Evolutionary conservation across 2,797 vertebrate genomes (phyloP).

Genomic region (Oreochromis grahami): DNA sequence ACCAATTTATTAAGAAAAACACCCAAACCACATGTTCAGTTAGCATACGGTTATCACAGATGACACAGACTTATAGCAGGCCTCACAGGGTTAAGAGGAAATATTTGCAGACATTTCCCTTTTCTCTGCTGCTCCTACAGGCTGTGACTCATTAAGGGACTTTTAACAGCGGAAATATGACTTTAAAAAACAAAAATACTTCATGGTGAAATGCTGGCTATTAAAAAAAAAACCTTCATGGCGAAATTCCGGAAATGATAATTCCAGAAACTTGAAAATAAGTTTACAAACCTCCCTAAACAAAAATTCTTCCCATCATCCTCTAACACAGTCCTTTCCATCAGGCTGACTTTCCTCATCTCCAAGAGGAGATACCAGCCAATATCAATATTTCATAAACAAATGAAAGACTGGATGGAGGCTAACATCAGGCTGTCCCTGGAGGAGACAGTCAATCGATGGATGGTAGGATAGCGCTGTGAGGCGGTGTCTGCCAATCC

Average conservation of each 20-base stretch:
- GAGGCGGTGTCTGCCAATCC: constrained; percentile 65
- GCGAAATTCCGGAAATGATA: not conserved
- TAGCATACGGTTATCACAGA: not conserved
- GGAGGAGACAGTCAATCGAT: constrained; percentile 65
- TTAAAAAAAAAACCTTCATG: not conserved
- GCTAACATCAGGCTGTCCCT: constrained; percentile 50
- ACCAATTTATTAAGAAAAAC: not conserved
- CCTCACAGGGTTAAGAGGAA: not conserved
- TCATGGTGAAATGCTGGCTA: not conserved
- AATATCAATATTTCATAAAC: constrained; percentile 84
- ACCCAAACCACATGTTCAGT: not conserved
- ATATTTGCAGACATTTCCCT: not conserved
- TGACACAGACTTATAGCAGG: not conserved
- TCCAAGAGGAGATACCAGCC: constrained; percentile 61
- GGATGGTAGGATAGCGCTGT: constrained; percentile 47
- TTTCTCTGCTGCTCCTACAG: not conserved
- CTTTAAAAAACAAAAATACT: not conserved
- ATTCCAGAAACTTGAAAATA: not conserved
- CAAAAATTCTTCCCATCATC: not conserved
- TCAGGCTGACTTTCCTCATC: constrained; percentile 11
- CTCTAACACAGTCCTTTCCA: not conserved
- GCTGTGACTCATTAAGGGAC: not conserved
- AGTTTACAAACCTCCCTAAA: not conserved
- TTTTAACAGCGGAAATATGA: not conserved
- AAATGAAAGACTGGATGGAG: constrained; percentile 67